These are phyloP conservation scores for Chitala chitala DNA, from an alignment of 2,113 vertebrate species.

Conservation along the genomic window DNA sequence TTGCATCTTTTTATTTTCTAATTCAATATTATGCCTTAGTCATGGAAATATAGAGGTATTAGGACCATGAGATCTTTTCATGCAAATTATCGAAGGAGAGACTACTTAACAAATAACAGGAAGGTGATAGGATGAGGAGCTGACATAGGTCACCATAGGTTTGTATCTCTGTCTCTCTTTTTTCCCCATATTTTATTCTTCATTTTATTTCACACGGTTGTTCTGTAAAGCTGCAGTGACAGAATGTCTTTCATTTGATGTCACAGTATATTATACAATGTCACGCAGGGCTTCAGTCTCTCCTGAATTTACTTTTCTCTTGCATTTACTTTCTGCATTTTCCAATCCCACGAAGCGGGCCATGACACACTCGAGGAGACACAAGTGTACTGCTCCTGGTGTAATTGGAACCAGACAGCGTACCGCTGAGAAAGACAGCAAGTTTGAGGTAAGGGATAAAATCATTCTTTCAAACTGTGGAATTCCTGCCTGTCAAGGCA, in stretches of 20 bases:
- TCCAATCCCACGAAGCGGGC: background rate
- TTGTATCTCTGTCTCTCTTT: background rate
- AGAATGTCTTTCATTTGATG: background rate
- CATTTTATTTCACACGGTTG: background rate
- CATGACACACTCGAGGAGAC: background rate
- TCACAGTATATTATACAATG: background rate
- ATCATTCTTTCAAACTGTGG: slow-evolving; percentile 37
- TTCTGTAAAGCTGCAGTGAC: background rate
- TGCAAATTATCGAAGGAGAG: too few relatives aligned
- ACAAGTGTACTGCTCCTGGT: background rate
- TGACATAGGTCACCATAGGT: background rate
- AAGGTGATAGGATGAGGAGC: background rate
- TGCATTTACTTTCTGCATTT: background rate
- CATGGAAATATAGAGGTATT: too few relatives aligned
- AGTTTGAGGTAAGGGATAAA: slow-evolving; percentile 48
- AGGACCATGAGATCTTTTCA: too few relatives aligned
- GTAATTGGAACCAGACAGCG: background rate
- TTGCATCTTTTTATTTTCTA: too few relatives aligned
- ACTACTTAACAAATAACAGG: too few relatives aligned
- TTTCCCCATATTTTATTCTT: background rate
- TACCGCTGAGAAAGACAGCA: slow-evolving; percentile 48
- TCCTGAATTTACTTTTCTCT: slow-evolving; percentile 14
- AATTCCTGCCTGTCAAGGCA: background rate
- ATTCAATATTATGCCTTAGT: too few relatives aligned
- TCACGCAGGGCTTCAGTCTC: background rate